Evolutionary conservation across 1,140 invertebrate species (phyloP), one percentile per base, ranked within the genome.

Genomic region (Andricus grossulariae): DNA sequence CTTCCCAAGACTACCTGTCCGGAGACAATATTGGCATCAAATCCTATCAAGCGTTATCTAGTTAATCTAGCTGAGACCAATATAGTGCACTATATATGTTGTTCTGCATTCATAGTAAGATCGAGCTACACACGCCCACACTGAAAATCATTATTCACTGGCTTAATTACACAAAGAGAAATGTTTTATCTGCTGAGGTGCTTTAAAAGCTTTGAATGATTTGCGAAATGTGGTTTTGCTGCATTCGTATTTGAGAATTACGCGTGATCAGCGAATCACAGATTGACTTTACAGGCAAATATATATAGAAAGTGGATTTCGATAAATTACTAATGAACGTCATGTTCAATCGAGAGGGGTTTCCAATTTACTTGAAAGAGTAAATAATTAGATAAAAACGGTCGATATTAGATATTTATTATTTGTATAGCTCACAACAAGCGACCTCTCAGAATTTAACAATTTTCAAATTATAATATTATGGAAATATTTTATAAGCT

Each of bases 21-120:
- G 77, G 77, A 75, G 80, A 79, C 77, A 79, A 81, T 45, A 45
- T 79, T 55, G 73, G 52, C 72, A 76, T 81, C 57, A 74, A 49
- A 49, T 73, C 51, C 50, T 13, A 73, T 76, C 77, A 71, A 15
- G 45, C 19, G 19, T 80, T 81, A 80, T 77, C 78, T 77, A 74
- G 57, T 80, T 77, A 51, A 81, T 81, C 72, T 77, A 49, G 10
- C 74, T 71, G 57, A 49, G 76, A 32, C 54, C 71, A 72, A 74
- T 55, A 50, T 52, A 57, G 72, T 75, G 49, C 72, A 74, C 78
- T 45, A 45, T 45, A 11, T 45, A 45, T 11, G 2, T 45, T 8
- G 8, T 45, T 45, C 39, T 45, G 39, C 39, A 45, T 45, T 45
- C 39, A 45, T 45, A 1, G 5, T 45, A 45, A 45, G 39, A 45